These are phyloP conservation scores for Urocyon cinereoargenteus DNA, from an alignment of 2,797 vertebrate species.

Conservation along the genomic window DNA sequence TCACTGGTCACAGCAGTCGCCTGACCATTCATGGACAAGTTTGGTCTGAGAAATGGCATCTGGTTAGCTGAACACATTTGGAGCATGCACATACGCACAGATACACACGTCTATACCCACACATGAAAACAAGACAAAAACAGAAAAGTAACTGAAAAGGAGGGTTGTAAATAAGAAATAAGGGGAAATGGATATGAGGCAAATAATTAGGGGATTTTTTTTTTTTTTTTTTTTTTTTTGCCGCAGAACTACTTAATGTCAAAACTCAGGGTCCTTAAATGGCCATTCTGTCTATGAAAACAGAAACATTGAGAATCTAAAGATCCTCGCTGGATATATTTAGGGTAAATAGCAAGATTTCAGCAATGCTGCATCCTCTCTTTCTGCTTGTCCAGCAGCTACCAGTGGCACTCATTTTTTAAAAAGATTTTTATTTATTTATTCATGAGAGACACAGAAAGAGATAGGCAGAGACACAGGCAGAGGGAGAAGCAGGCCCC, in stretches of 20 bases:
- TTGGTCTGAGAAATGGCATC: neutral
- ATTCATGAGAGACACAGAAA: too few relatives aligned
- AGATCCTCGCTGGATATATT: neutral
- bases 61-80: neutral
- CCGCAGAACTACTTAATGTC: neutral
- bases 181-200: neutral
- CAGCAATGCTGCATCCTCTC: neutral
- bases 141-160: neutral
- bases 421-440: too few relatives aligned
- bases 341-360: neutral
- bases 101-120: neutral
- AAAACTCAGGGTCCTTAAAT: neutral
- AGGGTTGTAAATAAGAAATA: neutral
- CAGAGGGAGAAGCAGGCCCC: too few relatives aligned
- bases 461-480: too few relatives aligned
- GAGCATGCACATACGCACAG: neutral
- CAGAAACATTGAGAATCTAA: neutral
- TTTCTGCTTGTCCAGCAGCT: neutral
- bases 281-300: neutral
- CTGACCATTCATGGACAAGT: too few relatives aligned
- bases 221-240: neutral
- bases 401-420: neutral
- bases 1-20: rapidly evolving
- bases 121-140: neutral
- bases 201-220: neutral